Evolutionary conservation across 1,140 invertebrate species (phyloP).

Genomic region (Eumaeus atala): DNA sequence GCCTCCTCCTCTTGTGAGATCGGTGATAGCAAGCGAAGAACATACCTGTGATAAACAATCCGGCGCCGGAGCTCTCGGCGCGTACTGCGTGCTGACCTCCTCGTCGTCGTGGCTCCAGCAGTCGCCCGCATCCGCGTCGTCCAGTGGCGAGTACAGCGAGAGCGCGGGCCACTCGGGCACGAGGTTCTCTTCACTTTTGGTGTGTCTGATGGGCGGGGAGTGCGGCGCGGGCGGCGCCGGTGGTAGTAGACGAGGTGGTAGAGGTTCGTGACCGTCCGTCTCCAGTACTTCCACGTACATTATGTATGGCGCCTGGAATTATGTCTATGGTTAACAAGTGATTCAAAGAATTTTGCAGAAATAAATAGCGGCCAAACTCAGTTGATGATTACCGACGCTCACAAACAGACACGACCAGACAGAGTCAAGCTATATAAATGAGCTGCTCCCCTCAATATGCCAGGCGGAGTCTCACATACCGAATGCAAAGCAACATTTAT

Average conservation of each 20-base stretch:
- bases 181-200: conserved; percentile 95
- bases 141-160: conserved; percentile 55
- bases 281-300: conserved; percentile 98
- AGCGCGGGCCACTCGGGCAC: conserved; percentile 67
- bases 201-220: conserved; percentile 78
- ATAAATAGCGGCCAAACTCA: too few relatives aligned
- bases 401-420: too few relatives aligned
- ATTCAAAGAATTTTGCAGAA: too few relatives aligned
- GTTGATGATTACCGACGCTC: too few relatives aligned
- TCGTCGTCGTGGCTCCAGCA: conserved; percentile 96
- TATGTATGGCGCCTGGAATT: conserved; percentile 92
- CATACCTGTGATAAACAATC: conserved; percentile 56
- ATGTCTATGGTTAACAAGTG: too few relatives aligned
- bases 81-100: conserved; percentile 80
- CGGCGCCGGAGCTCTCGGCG: conserved; percentile 45
- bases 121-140: conserved; percentile 59
- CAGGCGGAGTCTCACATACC: too few relatives aligned
- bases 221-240: conserved; percentile 64
- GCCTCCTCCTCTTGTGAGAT: too few relatives aligned
- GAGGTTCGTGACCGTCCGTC: conserved; percentile 84
- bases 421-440: too few relatives aligned
- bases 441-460: too few relatives aligned
- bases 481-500: too few relatives aligned
- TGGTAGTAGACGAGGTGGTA: conserved; percentile 59
- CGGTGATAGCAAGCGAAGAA: too few relatives aligned